Percentiles rank a stretch among this genome's conserved stretches.
phyloP scores from a whole-genome alignment of 37 sponge, comb jelly and placozoan genomes.

The Theonella swinhoei region DNA sequence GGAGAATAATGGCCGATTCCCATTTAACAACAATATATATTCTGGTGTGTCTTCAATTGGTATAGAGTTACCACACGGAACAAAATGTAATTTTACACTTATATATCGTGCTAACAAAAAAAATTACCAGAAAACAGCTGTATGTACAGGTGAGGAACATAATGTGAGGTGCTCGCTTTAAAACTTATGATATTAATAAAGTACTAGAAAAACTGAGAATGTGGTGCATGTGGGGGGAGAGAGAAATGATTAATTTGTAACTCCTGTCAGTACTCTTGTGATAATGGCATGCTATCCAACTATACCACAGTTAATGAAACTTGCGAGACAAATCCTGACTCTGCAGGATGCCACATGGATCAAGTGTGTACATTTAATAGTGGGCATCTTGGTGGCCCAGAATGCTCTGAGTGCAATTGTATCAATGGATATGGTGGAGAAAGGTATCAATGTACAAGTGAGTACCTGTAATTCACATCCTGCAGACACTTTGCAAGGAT shows the following conservation, averaged over 20 bases:
- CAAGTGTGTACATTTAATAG: background rate
- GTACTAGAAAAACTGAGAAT: too few species aligned
- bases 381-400: background rate
- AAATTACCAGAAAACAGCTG: too few species aligned
- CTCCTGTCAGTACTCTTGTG: too few species aligned
- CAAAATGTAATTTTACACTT: background rate
- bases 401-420: background rate
- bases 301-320: background rate
- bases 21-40: background rate
- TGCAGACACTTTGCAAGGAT: background rate
- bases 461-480: background rate
- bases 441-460: background rate
- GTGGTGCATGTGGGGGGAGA: too few species aligned
- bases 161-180: too few species aligned
- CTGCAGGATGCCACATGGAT: background rate
- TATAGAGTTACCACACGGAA: background rate
- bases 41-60: background rate
- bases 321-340: background rate
- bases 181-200: too few species aligned
- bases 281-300: too few species aligned
- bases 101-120: background rate
- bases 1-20: too few species aligned
- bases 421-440: background rate
- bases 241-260: too few species aligned
- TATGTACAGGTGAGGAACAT: too few species aligned